Evolutionary conservation across 2,888 invertebrate species (phyloP).

Genomic region (Herminia tarsipennalis): DNA sequence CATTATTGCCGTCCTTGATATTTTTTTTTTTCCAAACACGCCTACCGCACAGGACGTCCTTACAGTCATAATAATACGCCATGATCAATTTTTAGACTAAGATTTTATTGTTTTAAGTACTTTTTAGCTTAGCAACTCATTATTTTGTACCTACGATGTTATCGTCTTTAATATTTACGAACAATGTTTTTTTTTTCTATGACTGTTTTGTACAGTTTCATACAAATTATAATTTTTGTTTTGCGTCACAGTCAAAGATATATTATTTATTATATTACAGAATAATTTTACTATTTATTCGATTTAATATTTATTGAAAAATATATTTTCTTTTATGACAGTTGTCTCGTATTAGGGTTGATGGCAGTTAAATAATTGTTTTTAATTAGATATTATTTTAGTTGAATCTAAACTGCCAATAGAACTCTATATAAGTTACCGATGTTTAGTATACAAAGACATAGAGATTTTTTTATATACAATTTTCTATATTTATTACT

Average conservation of each 20-base stretch:
- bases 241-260: conserved; percentile 69
- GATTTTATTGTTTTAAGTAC: conserved; percentile 73
- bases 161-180: conserved; percentile 62
- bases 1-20: conserved; percentile 80
- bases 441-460: conserved; percentile 76
- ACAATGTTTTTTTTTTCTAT: conserved; percentile 61
- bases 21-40: conserved; percentile 52
- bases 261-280: conserved; percentile 69
- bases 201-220: conserved; percentile 78
- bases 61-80: conserved; percentile 79
- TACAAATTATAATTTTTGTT: conserved; percentile 75
- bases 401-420: conserved; percentile 73
- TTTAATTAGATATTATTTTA: conserved; percentile 61
- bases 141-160: conserved; percentile 79
- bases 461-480: conserved; percentile 64
- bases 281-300: conserved; percentile 69
- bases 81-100: conserved; percentile 78
- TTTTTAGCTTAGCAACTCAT: conserved; percentile 72
- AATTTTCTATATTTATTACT: conserved; percentile 59
- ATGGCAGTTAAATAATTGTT: conserved; percentile 70
- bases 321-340: conserved; percentile 58
- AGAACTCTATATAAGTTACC: conserved; percentile 77
- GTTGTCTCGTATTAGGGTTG: conserved; percentile 68
- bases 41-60: conserved; percentile 59
- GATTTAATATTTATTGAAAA: conserved; percentile 71